Base-by-base conservation (phyloP, 2,113 vertebrate species). In the Hypocryptadius cinnamomeus region DNA sequence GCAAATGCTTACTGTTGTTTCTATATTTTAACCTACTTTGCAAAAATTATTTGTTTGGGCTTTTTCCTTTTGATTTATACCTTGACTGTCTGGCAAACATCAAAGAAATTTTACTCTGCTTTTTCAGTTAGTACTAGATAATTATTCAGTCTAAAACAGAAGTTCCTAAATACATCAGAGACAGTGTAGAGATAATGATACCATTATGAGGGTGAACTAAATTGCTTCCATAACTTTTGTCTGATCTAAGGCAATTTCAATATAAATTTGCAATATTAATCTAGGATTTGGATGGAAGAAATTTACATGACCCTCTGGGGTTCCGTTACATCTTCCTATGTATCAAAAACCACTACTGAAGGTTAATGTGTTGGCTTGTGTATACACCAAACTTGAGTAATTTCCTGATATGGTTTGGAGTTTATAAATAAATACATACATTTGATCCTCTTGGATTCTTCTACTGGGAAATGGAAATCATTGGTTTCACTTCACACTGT, bases 191-290 rank as follows among this genome's bases (percentile, higher is more conserved):
- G 15, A 27, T 89, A 78, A 44, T 57, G 44, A 57, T 82, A 44
- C n/a, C 22, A 48, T 95, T 63, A 65, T 33, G 54, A 95, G n/a
- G 33, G 25, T 79, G 54, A 68, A 82, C 30, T 76, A 79, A 91
- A 81, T 92, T 85, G 57, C 54, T 89, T 27, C 48, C 12, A 11
- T 85, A 77, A 72, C 59, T 94, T 85, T 61, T 39, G 57, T 85
- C 66, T 95, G 25, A 61, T 89, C 28, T 85, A 47, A 92, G 45
- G 42, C 42, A 82, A 44, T 85, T 54, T 92, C 42, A 64, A 7
- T 87, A 79, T 60, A 81, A 85, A 96, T 72, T 84, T 79, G 24
- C n/a, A 79, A 33, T 85, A 63, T 82, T 86, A 92, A 81, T 89
- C 40, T 73, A 71, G 65, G 21, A n/a, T 84, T 89, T 76, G 45